Evolutionary conservation across 2,113 vertebrate species (phyloP), one percentile per base, ranked within the genome.

Genomic region (Camelus dromedarius): DNA sequence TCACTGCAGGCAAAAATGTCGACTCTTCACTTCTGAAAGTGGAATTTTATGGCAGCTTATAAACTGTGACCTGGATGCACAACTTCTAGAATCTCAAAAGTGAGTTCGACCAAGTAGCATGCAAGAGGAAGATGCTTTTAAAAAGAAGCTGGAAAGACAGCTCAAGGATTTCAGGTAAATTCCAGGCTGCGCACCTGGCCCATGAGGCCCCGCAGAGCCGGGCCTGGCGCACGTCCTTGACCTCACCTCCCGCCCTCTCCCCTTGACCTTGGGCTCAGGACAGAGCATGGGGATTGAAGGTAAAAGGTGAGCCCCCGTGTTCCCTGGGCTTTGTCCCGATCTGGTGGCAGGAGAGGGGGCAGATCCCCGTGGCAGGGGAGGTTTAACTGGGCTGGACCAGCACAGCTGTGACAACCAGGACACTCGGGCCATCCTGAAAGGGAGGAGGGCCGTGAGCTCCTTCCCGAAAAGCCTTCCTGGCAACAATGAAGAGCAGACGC

Each of bases 191-290:
- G 0, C 0, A 1, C 35, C 8, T 2, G 52, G 85, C 32, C 46
- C 15, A 0, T 0, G 1, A 6, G 16, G n/a, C 15, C 46, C 9
- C 12, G n/a, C 32, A 54, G 22, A 30, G 10, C 2, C 0, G 52
- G 18, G 20, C 66, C 13, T 5, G 10, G 35, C 22, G 14, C n/a
- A 2, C 9, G 3, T 15, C 42, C 14, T 11, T 7, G 30, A 48
- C 11, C 28, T 28, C 6, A 10, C 3, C 28, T 35, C 80, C 38
- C 0, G 13, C 6, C 0, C 10, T 6, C 14, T 5, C 12, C 28
- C 60, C 1, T 20, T 16, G 54, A n/a, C 42, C 85, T 11, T 13
- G 54, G 66, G 50, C 79, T 62, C 62, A 6, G 13, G 62, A 38
- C 8, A 48, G 30, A 3, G 38, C 8, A 54, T 0, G 35, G 46